These are phyloP conservation scores for Campylorhamphus procurvoides DNA, from an alignment of 2,113 vertebrate genomes.

Conservation along the genomic window DNA sequence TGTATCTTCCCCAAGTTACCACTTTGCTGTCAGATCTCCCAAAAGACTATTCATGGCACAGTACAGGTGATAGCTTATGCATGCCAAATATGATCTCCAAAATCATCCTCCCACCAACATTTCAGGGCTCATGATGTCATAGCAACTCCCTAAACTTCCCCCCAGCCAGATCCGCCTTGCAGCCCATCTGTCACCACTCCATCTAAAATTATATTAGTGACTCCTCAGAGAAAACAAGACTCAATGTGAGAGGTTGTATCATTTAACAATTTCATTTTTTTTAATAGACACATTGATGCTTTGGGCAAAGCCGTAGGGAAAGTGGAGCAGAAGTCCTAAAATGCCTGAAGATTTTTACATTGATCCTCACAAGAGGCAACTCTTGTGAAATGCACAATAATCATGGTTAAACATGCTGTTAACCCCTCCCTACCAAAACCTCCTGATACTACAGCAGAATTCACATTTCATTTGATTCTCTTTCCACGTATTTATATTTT, in stretches of 20 bases:
- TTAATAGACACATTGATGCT: neutral
- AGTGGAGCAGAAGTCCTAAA: neutral
- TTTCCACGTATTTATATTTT: neutral
- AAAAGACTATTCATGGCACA: neutral
- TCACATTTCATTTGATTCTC: neutral
- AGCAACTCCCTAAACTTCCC: conserved; percentile 28
- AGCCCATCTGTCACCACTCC: conserved; percentile 45
- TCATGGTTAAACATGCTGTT: neutral
- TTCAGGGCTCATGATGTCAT: conserved; percentile 19
- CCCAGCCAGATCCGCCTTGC: neutral
- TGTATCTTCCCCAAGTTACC: neutral
- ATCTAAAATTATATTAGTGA: neutral
- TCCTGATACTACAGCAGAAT: neutral
- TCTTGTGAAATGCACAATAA: neutral
- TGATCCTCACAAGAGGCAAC: neutral
- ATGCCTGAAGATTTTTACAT: neutral
- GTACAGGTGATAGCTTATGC: conserved; percentile 33
- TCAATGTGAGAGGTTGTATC: neutral
- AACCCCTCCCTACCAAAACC: neutral
- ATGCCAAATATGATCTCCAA: neutral
- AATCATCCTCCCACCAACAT: conserved; percentile 16
- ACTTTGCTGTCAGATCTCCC: conserved; percentile 20
- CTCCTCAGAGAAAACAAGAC: neutral
- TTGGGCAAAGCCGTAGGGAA: neutral
- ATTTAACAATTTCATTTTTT: neutral